Conservation (phyloP, 2,113 vertebrate genomes). For the Spermophilus dauricus region DNA sequence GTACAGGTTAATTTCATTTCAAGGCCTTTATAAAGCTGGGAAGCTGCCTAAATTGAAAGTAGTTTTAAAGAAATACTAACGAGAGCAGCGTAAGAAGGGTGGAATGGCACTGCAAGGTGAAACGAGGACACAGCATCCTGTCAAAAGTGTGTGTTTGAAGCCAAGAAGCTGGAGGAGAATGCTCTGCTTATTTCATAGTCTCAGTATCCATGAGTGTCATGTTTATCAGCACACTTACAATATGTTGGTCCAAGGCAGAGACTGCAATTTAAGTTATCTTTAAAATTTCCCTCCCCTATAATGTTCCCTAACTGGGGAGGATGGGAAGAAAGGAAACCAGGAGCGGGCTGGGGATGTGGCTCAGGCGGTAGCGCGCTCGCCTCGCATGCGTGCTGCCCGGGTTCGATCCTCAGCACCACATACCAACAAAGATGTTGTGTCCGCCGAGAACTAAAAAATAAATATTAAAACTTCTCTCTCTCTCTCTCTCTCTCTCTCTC, state of each 20-base stretch:
- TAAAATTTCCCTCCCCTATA: neutral
- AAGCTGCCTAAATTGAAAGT: conserved; percentile 39
- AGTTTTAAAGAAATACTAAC: conserved; percentile 59
- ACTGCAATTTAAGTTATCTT: neutral
- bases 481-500: too few relatives aligned
- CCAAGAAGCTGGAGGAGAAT: neutral
- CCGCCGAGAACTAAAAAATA: too few relatives aligned
- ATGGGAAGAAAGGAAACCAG: neutral
- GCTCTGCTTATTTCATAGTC: conserved; percentile 15
- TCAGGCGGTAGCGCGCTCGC: too few relatives aligned
- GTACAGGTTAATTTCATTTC: conserved; percentile 57
- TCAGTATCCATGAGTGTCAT: neutral
- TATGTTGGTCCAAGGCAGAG: neutral
- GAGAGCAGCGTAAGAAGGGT: conserved; percentile 20
- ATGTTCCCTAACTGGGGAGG: neutral
- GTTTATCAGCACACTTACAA: conserved; percentile 42
- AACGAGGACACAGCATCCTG: neutral
- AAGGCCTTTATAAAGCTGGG: conserved; percentile 46
- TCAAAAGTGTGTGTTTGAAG: neutral
- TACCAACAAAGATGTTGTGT: too few relatives aligned
- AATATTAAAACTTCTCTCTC: too few relatives aligned
- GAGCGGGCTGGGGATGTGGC: too few relatives aligned
- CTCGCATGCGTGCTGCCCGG: too few relatives aligned
- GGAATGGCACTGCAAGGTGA: conserved; percentile 15
- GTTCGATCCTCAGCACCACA: too few relatives aligned